Conservation (phyloP, 92 coral and sea anemone species). For the Bergia sp. region DNA sequence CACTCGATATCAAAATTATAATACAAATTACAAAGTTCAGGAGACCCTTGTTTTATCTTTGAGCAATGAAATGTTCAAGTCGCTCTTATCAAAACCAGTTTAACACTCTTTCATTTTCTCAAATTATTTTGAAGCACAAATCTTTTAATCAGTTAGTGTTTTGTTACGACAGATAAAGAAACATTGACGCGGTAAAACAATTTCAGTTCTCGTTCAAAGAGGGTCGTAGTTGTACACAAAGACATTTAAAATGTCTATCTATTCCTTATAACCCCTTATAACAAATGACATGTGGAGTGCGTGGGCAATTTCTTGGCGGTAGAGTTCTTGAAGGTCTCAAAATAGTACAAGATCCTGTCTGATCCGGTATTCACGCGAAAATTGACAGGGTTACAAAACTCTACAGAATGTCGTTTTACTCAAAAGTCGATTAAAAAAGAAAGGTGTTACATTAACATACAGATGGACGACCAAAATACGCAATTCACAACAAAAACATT, state of each 20-base stretch:
- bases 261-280: not conserved
- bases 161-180: not conserved
- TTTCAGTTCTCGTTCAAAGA: not conserved
- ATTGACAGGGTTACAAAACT: not conserved
- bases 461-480: too few species aligned
- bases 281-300: not conserved
- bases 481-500: not conserved
- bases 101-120: not conserved
- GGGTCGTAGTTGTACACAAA: not conserved
- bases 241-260: not conserved
- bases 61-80: not conserved
- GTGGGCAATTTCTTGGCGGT: not conserved
- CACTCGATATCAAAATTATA: not conserved
- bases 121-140: not conserved
- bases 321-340: not conserved
- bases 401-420: not conserved
- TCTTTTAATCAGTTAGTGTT: not conserved
- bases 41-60: not conserved
- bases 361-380: not conserved
- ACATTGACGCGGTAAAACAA: not conserved
- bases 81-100: too few species aligned
- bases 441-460: not conserved
- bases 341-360: not conserved
- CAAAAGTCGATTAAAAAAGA: not conserved
- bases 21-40: not conserved